Evolutionary conservation across 2,888 invertebrate genomes (phyloP).

Genomic region (Gastracanthus pulcherrimus): DNA sequence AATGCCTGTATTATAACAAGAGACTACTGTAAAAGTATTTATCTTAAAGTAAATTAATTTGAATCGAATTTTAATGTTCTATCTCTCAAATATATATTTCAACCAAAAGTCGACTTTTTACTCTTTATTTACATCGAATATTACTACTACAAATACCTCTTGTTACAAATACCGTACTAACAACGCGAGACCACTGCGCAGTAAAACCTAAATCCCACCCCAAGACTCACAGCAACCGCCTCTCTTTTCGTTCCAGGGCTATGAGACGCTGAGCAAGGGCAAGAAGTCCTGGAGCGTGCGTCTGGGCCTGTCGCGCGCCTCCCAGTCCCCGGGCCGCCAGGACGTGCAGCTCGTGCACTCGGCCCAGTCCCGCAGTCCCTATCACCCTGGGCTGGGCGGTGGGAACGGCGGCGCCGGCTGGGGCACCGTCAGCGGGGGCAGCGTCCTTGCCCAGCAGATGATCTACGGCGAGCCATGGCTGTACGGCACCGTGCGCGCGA

Average conservation of each 20-base stretch:
- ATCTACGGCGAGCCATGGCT: constrained; percentile 85
- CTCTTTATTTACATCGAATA: too few relatives aligned
- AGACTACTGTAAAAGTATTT: too few relatives aligned
- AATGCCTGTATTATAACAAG: too few relatives aligned
- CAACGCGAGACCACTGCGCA: too few relatives aligned
- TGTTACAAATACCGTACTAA: too few relatives aligned
- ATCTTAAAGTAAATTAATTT: too few relatives aligned
- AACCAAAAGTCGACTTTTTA: too few relatives aligned
- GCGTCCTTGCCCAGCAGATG: constrained; percentile 90
- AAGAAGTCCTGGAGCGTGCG: constrained; percentile 87
- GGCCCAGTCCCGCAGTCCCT: constrained; percentile 77
- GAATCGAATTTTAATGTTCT: too few relatives aligned
- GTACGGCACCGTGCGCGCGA: constrained; percentile 84
- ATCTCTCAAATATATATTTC: too few relatives aligned
- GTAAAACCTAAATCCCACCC: too few relatives aligned
- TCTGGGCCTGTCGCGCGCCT: constrained; percentile 79
- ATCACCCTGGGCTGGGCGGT: not conserved
- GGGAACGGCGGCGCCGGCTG: constrained; percentile 70
- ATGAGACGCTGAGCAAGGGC: constrained; percentile 78
- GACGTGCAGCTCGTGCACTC: constrained; percentile 80
- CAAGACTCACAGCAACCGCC: not conserved
- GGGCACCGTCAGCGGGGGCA: constrained; percentile 81
- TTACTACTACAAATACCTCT: too few relatives aligned
- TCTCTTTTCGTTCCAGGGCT: constrained; percentile 70
- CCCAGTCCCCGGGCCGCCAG: constrained; percentile 79